Base-by-base conservation (phyloP, 2,888 invertebrate species). In the Pristionchus japonicus region DNA sequence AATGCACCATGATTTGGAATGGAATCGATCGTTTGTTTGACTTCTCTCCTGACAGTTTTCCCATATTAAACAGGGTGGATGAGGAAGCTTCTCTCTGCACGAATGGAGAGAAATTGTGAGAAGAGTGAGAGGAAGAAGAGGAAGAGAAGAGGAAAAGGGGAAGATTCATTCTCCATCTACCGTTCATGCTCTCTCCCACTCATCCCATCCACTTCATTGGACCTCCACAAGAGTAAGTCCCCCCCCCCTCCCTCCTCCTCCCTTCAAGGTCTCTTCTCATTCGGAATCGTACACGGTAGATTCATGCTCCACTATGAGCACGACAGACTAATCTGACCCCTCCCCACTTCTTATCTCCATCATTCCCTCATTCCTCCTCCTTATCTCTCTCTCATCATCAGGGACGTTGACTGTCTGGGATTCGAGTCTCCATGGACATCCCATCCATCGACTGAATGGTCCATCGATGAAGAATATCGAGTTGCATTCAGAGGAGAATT, bases 381-480 rank as follows among this genome's bases (percentile, higher is more conserved):
- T 27, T 61, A 23, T 27, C 61, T 27, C 61, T 61, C 23, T n/a
- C n/a, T n/a, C n/a, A n/a, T n/a, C n/a, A 27, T 61, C 61, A 91
- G 91, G 84, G 91, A 90, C 70, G 89, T 91, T 40, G 91, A 91
- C 84, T 91, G 91, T 89, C 89, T 91, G 43, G 91, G 91, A 17
- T 91, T 91, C 86, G 47, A 89, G 31, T 89, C 90, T 67, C 91
- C 91, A 31, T 91, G 91, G 91, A 84, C 74, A 20, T 13, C 37
- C 9, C 23, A 74, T 20, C 37, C 74, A 11, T 23, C 34, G 15
- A 74, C 40, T 20, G 74, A 74, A 74, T 74, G 74, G 74, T 74
- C 74, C 34, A 34, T 40, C 20, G 74, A 74, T 74, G 20, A 23
- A 31, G 40, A 20, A 23, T 74, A 74, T 40, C 15, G 17, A 37